Evolutionary conservation across 2,113 vertebrate species (phyloP).

Genomic region (Chelonoidis abingdonii): DNA sequence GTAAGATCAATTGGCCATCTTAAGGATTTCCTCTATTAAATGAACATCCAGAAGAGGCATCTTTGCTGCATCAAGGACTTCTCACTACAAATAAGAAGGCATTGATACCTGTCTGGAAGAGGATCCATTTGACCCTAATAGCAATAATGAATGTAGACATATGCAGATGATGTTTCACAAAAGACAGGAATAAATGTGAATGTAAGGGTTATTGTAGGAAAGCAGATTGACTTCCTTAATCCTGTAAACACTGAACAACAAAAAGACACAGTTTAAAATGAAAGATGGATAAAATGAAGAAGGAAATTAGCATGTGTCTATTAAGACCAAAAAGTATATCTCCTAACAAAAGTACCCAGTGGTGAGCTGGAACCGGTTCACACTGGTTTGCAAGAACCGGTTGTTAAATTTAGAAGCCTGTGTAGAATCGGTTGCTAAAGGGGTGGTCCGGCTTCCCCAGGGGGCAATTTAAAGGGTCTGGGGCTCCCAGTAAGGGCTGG

Average conservation of each 20-base stretch:
- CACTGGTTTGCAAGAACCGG: too few relatives aligned
- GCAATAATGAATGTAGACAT: background rate
- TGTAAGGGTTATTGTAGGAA: background rate
- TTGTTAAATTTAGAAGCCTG: too few relatives aligned
- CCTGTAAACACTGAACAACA: background rate
- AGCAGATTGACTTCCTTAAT: background rate
- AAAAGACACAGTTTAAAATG: background rate
- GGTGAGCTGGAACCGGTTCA: too few relatives aligned
- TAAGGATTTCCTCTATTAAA: background rate
- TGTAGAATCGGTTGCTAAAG: too few relatives aligned
- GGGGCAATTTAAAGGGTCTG: too few relatives aligned
- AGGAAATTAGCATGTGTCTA: too few relatives aligned
- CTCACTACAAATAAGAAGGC: background rate
- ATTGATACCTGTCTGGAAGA: background rate
- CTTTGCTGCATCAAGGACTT: background rate
- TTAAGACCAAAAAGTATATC: background rate
- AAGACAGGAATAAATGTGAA: background rate
- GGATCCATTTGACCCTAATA: background rate
- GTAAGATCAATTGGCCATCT: background rate
- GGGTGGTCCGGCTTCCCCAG: too few relatives aligned
- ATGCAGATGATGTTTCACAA: background rate
- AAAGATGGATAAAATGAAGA: background rate
- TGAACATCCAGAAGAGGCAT: background rate
- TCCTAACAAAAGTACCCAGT: background rate
- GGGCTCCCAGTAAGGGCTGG: too few relatives aligned